Evolutionary conservation across 2,797 vertebrate species (phyloP).

Genomic region (Enteromius anoplus): DNA sequence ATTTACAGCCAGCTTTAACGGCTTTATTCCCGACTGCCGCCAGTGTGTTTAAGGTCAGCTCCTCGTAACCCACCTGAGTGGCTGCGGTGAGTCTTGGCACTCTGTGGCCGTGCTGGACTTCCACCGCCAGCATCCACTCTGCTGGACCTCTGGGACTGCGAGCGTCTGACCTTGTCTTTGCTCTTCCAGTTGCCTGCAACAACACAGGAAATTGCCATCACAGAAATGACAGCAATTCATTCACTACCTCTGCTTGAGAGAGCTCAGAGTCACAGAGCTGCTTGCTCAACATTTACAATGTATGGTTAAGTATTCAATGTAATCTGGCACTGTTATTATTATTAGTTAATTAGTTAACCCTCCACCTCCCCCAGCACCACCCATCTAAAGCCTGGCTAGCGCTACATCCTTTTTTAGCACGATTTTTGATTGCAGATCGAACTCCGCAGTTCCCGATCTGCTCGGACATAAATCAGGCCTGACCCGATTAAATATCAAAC

Average conservation of each 20-base stretch:
- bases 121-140: background rate
- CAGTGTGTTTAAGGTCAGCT: background rate
- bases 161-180: constrained; percentile 61
- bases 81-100: constrained; percentile 64
- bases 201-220: background rate
- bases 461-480: no score
- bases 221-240: background rate
- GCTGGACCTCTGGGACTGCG: constrained; percentile 49
- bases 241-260: background rate
- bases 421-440: no score
- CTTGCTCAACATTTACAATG: background rate
- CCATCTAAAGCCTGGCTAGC: background rate
- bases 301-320: background rate
- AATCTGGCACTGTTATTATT: background rate
- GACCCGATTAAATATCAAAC: no score
- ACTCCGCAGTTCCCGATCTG: no score
- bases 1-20: background rate
- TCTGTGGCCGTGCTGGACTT: constrained; percentile 60
- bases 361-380: background rate
- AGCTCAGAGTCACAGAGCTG: background rate
- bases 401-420: no score
- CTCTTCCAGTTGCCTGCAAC: constrained; percentile 58
- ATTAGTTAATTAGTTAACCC: background rate
- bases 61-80: constrained; percentile 30
- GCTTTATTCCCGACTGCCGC: background rate